Evolutionary conservation across 2,888 invertebrate genomes (phyloP), one percentile per base, ranked within the genome.

Genomic region (Macrosoma leucophasiata): DNA sequence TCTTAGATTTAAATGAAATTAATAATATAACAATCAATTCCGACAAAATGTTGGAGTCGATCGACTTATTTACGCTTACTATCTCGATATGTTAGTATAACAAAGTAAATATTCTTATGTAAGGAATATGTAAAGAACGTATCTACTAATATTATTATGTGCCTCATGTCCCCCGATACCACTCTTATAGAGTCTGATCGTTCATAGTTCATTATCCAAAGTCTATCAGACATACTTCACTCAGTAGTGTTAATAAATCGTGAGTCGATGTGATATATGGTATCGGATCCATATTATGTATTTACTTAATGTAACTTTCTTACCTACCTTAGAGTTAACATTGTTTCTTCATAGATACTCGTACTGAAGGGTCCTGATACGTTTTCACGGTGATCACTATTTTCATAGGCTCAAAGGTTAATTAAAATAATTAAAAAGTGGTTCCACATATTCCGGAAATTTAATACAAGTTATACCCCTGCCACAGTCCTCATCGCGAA

Each of bases 61-160:
- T 69, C 58, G 62, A 66, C 50, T 56, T 67, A 71, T 72, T 74
- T 82, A 82, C 82, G 82, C 82, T 82, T 82, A 82, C 75, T 82
- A 82, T 74, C 74, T 76, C 62, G 69, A 72, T 78, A 78, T 74
- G 62, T 65, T 76, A 79, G 72, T 67, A 56, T 74, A 61, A 67
- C 63, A 62, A 68, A 63, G 61, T 58, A n/a, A 63, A 67, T 71
- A 72, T 65, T 72, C 66, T n/a, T 73, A 72, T 62, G 35, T 79
- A 73, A 71, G 68, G 62, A 52, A 64, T 58, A 60, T 66, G 55
- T 72, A 69, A 60, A 64, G n/a, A 56, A 62, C 58, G 46, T 58
- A 69, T 66, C 68, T 65, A 70, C 58, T 69, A 64, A 29, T 36
- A 62, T 62, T 58, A 56, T 67, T 61, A 66, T 64, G 81, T 81